A percentile compares a stretch with the other conserved stretches of the same genome.
Evolutionary conservation across 2,113 vertebrate genomes (phyloP).

Genomic region (Megaceryle maxima): DNA sequence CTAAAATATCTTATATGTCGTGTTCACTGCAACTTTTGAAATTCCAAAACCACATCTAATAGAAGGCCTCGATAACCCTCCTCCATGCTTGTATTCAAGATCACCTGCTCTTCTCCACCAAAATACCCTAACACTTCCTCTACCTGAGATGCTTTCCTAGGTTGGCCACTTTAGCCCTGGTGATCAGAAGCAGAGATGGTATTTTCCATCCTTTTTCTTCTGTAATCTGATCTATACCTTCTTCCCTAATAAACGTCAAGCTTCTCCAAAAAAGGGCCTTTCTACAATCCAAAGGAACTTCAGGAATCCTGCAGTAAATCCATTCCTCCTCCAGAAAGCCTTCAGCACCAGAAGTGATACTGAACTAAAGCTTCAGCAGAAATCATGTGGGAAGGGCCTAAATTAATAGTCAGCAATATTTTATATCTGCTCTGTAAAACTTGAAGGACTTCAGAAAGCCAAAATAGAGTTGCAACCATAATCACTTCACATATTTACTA

Average conservation of each 20-base stretch:
- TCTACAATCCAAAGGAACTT: not conserved
- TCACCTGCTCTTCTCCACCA: not conserved
- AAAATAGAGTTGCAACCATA: not conserved
- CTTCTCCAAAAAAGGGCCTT: not conserved
- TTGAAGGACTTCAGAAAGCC: not conserved
- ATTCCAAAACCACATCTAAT: not conserved
- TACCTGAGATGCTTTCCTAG: not conserved
- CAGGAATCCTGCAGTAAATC: not conserved
- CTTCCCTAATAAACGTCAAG: not conserved
- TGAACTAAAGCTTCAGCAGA: not conserved
- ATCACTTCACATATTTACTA: not conserved
- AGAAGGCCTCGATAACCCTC: not conserved
- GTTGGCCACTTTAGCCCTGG: not conserved
- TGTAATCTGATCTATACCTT: not conserved
- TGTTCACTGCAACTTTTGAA: not conserved
- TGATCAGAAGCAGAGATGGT: not conserved
- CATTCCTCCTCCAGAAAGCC: not conserved
- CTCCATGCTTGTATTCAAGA: rapidly evolving
- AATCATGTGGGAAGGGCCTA: not conserved
- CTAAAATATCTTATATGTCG: not conserved
- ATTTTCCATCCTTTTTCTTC: not conserved
- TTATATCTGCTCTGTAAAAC: not conserved
- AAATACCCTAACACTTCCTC: not conserved
- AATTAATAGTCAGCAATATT: not conserved
- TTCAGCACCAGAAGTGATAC: not conserved